These are phyloP conservation scores for Lasioglossum morio DNA, from an alignment of 2,888 invertebrate genomes.

Conservation along the genomic window DNA sequence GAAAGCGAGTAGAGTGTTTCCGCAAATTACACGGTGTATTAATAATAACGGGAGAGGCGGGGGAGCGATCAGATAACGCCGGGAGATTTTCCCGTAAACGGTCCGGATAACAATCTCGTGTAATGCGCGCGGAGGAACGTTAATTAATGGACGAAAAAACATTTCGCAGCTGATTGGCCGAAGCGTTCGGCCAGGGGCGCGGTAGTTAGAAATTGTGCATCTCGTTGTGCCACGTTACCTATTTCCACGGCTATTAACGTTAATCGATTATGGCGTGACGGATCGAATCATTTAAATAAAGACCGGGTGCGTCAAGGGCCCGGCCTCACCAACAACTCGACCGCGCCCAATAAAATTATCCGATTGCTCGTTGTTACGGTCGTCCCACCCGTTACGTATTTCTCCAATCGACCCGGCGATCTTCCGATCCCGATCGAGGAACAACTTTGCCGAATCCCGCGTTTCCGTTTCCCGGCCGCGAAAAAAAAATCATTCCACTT, in stretches of 20 bases:
- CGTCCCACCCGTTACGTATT: constrained; percentile 44
- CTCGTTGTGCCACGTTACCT: constrained; percentile 47
- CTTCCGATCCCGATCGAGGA: background rate
- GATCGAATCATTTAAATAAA: constrained; percentile 79
- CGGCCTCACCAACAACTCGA: constrained; percentile 57
- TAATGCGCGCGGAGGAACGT: constrained; percentile 35
- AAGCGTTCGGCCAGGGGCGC: constrained; percentile 13
- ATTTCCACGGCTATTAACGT: constrained; percentile 74
- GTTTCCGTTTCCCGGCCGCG: background rate
- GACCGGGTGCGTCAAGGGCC: constrained; percentile 73
- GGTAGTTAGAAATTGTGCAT: constrained; percentile 48
- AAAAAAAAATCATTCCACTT: background rate
- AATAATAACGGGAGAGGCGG: constrained; percentile 26
- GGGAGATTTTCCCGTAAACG: constrained; percentile 34
- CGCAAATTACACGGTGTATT: constrained; percentile 47
- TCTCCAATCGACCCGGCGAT: constrained; percentile 21
- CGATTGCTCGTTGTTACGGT: constrained; percentile 53
- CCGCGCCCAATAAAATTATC: constrained; percentile 69
- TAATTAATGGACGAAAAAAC: constrained; percentile 35
- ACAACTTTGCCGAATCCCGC: background rate
- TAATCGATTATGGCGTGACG: constrained; percentile 77
- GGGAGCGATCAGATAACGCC: constrained; percentile 26
- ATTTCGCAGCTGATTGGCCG: constrained; percentile 45
- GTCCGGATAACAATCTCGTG: constrained; percentile 45
- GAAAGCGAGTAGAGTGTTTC: constrained; percentile 10